Percentiles rank a stretch among this genome's conserved stretches.
phyloP scores from a whole-genome alignment of 23 tunicate genomes.

The Phallusia fumigata region DNA sequence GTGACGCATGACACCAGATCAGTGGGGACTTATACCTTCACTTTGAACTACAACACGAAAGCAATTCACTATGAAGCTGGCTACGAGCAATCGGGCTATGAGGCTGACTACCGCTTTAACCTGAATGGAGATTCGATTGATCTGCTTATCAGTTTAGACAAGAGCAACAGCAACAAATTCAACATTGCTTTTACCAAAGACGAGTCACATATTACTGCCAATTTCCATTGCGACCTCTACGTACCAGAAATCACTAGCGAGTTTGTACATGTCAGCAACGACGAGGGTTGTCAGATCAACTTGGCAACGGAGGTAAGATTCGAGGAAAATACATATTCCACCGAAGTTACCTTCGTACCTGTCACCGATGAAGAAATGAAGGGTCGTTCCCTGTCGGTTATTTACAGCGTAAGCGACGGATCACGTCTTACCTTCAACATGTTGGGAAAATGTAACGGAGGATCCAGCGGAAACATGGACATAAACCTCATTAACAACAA shows the following conservation, averaged over 20 bases:
- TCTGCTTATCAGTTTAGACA: background rate
- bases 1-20: background rate
- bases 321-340: background rate
- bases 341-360: background rate
- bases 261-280: background rate
- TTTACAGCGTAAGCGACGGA: background rate
- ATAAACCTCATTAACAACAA: constrained; percentile 6
- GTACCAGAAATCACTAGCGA: background rate
- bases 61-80: constrained; percentile 6
- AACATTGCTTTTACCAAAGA: background rate
- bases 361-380: background rate
- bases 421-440: background rate
- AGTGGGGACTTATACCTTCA: constrained; percentile 16
- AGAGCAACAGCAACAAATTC: background rate
- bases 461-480: background rate
- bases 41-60: background rate
- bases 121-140: background rate
- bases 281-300: background rate
- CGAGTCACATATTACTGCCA: background rate
- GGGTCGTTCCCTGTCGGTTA: background rate
- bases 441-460: background rate
- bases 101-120: constrained; percentile 6
- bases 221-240: background rate
- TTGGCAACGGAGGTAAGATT: background rate
- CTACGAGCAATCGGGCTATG: constrained; percentile 29